A percentile compares a stretch with the other conserved stretches of the same genome.
These are phyloP conservation scores for Heteromormyrus szaboi DNA, from an alignment of 2,797 vertebrate genomes.

Conservation along the genomic window DNA sequence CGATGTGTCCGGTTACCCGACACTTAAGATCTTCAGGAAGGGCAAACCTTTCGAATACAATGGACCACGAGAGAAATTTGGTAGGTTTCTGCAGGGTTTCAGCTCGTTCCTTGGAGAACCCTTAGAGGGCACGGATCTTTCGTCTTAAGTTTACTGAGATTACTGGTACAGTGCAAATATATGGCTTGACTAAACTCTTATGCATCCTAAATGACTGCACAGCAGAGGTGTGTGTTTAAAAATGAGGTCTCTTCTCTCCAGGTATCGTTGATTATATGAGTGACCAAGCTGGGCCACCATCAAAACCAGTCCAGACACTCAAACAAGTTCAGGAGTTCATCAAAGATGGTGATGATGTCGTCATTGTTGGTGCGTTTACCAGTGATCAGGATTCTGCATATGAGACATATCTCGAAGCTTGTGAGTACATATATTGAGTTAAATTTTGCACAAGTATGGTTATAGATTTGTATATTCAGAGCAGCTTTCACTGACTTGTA, in stretches of 20 bases:
- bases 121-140: background rate
- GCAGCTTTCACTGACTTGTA: background rate
- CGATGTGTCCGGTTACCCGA: conserved; percentile 81
- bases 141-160: background rate
- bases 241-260: conserved; percentile 34
- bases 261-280: conserved; percentile 91
- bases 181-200: background rate
- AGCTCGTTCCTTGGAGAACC: background rate
- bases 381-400: conserved; percentile 69
- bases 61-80: conserved; percentile 84
- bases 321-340: conserved; percentile 89
- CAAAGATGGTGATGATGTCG: conserved; percentile 82
- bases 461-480: background rate
- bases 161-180: background rate
- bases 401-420: conserved; percentile 81
- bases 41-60: conserved; percentile 87
- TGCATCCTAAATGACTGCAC: background rate
- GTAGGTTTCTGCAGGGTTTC: conserved; percentile 50
- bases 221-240: background rate
- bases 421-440: conserved; percentile 54
- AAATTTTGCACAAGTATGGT: background rate
- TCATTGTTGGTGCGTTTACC: conserved; percentile 80
- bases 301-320: conserved; percentile 75
- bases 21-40: conserved; percentile 91
- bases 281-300: conserved; percentile 88